Evolutionary conservation across 2,888 invertebrate species (phyloP).

Genomic region (Erebia aethiops): DNA sequence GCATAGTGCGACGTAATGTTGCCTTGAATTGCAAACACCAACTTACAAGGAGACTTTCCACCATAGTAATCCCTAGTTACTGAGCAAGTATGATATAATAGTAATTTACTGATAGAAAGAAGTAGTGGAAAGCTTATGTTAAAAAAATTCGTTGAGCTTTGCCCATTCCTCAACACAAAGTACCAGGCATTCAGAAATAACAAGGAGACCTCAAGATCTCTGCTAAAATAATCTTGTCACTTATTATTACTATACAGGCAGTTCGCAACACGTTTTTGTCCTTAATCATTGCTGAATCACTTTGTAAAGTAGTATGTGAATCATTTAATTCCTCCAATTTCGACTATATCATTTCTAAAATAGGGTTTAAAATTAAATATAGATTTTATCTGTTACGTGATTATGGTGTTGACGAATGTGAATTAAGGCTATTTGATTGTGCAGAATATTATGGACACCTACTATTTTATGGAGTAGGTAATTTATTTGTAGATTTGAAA

Average conservation of each 20-base stretch:
- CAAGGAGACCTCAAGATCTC: constrained; percentile 32
- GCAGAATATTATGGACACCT: neutral
- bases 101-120: no score
- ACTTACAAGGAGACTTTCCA: no score
- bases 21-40: no score
- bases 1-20: no score
- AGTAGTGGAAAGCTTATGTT: neutral
- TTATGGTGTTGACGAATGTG: neutral
- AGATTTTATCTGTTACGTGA: neutral
- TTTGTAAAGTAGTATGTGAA: constrained; percentile 21
- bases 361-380: constrained; percentile 19
- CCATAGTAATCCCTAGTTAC: no score
- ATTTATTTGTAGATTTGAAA: neutral
- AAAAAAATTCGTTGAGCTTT: constrained; percentile 27
- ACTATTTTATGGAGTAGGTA: neutral
- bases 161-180: constrained; percentile 20
- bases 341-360: neutral
- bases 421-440: constrained; percentile 12
- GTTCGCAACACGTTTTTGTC: constrained; percentile 41
- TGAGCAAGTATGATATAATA: no score
- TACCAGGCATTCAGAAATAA: constrained; percentile 40
- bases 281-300: constrained; percentile 34
- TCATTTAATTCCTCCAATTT: neutral
- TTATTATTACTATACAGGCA: constrained; percentile 36
- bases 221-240: constrained; percentile 41